Conservation (phyloP, 2,888 invertebrate species). For the Phyto melanocephala region DNA sequence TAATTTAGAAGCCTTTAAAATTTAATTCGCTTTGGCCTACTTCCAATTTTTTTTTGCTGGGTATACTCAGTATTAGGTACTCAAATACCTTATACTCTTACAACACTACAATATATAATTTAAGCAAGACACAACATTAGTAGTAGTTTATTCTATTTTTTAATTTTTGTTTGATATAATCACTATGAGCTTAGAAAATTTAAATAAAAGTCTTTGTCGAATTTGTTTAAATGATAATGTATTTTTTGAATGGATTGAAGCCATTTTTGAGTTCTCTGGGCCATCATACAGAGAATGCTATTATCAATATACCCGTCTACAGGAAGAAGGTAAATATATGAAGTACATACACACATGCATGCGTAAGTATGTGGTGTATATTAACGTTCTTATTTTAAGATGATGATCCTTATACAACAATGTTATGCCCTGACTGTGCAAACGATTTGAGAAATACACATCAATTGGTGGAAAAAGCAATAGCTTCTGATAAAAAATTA, state of each 20-base stretch:
- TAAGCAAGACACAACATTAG: too few relatives aligned
- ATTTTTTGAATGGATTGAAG: neutral
- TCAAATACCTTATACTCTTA: too few relatives aligned
- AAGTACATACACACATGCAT: too few relatives aligned
- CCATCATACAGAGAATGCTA: neutral
- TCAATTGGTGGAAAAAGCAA: slow-evolving; percentile 6
- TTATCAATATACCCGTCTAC: neutral
- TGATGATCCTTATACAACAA: neutral
- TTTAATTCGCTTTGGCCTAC: too few relatives aligned
- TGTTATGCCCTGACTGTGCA: neutral
- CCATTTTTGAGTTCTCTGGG: neutral
- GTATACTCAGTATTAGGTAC: too few relatives aligned
- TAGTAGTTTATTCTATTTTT: too few relatives aligned
- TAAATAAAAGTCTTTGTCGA: neutral
- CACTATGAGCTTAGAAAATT: neutral
- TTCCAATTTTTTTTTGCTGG: too few relatives aligned
- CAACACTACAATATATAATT: too few relatives aligned
- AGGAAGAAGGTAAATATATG: neutral
- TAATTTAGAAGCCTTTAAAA: too few relatives aligned
- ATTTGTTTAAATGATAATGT: neutral
- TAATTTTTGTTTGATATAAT: too few relatives aligned
- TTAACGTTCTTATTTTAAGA: neutral
- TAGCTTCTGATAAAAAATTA: neutral
- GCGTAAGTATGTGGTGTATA: too few relatives aligned
- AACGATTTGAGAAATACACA: neutral